Evolutionary conservation across 1,140 invertebrate genomes (phyloP), one percentile per base, ranked within the genome.

Genomic region (Drosophila lacertosa): DNA sequence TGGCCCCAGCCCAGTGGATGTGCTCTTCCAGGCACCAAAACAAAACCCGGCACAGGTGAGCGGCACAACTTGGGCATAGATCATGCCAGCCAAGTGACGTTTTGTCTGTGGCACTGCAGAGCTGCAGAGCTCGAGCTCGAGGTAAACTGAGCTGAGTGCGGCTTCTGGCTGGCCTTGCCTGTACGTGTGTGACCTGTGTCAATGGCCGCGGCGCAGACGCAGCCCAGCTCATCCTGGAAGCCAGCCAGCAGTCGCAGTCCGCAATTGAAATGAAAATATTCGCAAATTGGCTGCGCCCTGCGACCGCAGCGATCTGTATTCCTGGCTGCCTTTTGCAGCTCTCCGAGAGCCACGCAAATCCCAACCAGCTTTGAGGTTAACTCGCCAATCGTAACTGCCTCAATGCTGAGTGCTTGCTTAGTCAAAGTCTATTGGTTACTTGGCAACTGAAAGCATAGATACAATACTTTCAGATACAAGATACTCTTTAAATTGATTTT

Each of bases 261-360:
- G 79, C 84, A 89, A 89, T 88, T 89, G 78, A 89, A 88, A 83
- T 90, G 88, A 89, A 90, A 90, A 90, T 89, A 90, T 90, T 90
- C 88, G 81, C 88, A 90, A 90, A 90, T 90, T 90, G 88, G 88
- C 82, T 88, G 82, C 76, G 74, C 82, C 73, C 81, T 73, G 66
- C 73, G 73, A 76, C 50, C 63, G 62, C 50, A 20, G 54, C 62
- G 37, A 64, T 74, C 58, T 50, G 65, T 29, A 29, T 44, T 64
- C 32, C 26, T 29, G 6, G 20, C 18, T 13, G 33, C 15, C 60
- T 15, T 51, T 48, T n/a, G 9, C 13, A 10, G 4, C 29, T 9
- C 13, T 9, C 55, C 44, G 24, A 60, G 39, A 65, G 70, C 70
- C 76, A 74, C 77, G 76, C 77, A 80, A 80, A 79, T 80, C 77